Conservation (phyloP, 53 echinoderm and acorn worm species). For the Hippasteria phrygiana region DNA sequence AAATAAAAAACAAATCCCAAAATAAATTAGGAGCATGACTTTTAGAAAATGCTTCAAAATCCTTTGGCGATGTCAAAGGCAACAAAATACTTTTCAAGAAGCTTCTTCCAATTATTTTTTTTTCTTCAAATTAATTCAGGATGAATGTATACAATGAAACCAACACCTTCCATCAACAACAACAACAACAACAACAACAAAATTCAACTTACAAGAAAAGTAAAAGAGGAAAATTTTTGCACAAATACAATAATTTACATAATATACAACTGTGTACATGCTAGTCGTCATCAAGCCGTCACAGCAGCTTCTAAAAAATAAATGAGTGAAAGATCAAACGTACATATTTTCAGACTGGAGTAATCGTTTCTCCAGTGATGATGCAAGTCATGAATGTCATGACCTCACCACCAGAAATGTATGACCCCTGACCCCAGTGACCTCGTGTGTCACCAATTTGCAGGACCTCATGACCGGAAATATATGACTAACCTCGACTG, state of each 20-base stretch:
- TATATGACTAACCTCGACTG: too few species aligned
- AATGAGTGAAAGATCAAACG: background rate
- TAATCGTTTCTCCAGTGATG: background rate
- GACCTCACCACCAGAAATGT: background rate
- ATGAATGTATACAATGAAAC: slow-evolving; percentile 8
- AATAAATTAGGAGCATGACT: too few species aligned
- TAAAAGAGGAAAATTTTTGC: slow-evolving; percentile 10
- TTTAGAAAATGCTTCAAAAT: too few species aligned
- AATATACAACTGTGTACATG: slow-evolving; percentile 54
- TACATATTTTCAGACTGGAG: too few species aligned
- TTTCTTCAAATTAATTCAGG: background rate
- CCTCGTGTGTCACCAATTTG: background rate
- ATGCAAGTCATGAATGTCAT: background rate
- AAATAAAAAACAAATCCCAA: background rate
- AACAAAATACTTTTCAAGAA: too few species aligned
- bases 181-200: background rate
- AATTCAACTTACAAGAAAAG: background rate
- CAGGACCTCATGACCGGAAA: background rate
- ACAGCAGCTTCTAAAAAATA: background rate
- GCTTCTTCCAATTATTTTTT: background rate
- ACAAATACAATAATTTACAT: slow-evolving; percentile 61
- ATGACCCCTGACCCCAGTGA: slow-evolving; percentile 9
- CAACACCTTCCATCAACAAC: slow-evolving; percentile 30
- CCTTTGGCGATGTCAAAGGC: too few species aligned
- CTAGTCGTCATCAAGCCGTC: background rate